phyloP scores from a whole-genome alignment of 2,888 invertebrate genomes.

The Hemistola chrysoprasaria region DNA sequence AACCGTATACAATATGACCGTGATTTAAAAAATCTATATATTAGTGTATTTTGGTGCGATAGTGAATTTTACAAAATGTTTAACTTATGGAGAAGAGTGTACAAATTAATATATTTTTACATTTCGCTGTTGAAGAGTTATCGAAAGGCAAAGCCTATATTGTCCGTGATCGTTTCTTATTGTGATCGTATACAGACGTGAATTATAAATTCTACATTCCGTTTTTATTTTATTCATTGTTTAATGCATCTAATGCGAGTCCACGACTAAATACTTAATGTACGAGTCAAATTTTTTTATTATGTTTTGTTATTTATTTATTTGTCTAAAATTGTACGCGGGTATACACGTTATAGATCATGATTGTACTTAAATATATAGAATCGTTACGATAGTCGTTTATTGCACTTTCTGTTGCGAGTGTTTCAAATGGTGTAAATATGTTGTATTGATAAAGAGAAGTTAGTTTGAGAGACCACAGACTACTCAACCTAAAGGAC shows the following conservation, averaged over 20 bases:
- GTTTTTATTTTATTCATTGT: slow-evolving; percentile 64
- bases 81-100: slow-evolving; percentile 70
- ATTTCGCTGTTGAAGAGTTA: slow-evolving; percentile 76
- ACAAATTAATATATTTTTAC: slow-evolving; percentile 82
- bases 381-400: slow-evolving; percentile 34
- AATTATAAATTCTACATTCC: slow-evolving; percentile 81
- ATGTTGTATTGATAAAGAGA: slow-evolving; percentile 27
- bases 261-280: slow-evolving; percentile 78
- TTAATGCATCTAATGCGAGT: slow-evolving; percentile 78
- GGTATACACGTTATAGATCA: slow-evolving; percentile 37
- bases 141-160: slow-evolving; percentile 73
- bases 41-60: slow-evolving; percentile 80
- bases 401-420: slow-evolving; percentile 48
- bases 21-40: slow-evolving; percentile 60
- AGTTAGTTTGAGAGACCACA: slow-evolving; percentile 23
- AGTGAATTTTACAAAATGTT: slow-evolving; percentile 79
- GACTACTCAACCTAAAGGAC: too few species aligned
- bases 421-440: slow-evolving; percentile 32
- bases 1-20: slow-evolving; percentile 57
- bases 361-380: slow-evolving; percentile 58
- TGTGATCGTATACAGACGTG: slow-evolving; percentile 77
- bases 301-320: slow-evolving; percentile 52
- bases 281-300: slow-evolving; percentile 53
- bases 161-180: slow-evolving; percentile 76
- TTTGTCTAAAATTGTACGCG: slow-evolving; percentile 38